Evolutionary conservation across 1,140 invertebrate species (phyloP).

Genomic region (Drosophila asahinai): DNA sequence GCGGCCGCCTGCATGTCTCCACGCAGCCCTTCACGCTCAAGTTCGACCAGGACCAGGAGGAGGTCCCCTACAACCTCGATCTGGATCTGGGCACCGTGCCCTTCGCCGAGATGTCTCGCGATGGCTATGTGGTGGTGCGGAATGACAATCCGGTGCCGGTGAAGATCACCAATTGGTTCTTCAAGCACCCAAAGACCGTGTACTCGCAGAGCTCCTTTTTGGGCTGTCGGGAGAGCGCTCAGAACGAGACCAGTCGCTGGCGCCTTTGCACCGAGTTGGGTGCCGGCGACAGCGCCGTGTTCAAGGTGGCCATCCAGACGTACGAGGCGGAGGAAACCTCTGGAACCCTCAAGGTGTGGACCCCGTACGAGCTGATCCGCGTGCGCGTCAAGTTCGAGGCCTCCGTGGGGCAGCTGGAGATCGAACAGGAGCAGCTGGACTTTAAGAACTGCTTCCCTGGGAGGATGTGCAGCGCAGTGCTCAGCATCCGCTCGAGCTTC

Average conservation of each 20-base stretch:
- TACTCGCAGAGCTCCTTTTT: constrained; percentile 63
- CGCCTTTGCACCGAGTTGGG: constrained; percentile 52
- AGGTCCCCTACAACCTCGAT: constrained; percentile 31
- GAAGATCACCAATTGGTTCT: constrained; percentile 74
- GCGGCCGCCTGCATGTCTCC: constrained; percentile 65
- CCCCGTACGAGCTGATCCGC: constrained; percentile 89
- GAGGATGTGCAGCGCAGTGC: constrained; percentile 90
- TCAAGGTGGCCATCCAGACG: constrained; percentile 90
- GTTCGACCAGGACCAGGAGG: constrained; percentile 4
- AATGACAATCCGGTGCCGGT: constrained; percentile 81
- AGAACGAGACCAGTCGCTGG: constrained; percentile 37
- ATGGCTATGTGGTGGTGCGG: constrained; percentile 66
- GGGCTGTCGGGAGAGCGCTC: constrained; percentile 48
- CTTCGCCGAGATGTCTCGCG: constrained; percentile 68
- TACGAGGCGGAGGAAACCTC: constrained; percentile 89
- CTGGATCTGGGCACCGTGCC: constrained; percentile 76
- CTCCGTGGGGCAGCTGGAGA: constrained; percentile 87
- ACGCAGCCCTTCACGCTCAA: constrained; percentile 55
- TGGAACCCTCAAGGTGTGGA: constrained; percentile 90
- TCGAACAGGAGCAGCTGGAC: constrained; percentile 88
- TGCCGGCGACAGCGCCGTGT: constrained; percentile 87
- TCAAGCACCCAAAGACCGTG: constrained; percentile 65
- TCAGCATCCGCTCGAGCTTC: constrained; percentile 91
- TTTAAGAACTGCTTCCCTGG: constrained; percentile 94
- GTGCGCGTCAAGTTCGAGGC: constrained; percentile 88